Conservation (phyloP, 2,113 vertebrate genomes). For the Sinocyclocheilus anshuiensis region DNA sequence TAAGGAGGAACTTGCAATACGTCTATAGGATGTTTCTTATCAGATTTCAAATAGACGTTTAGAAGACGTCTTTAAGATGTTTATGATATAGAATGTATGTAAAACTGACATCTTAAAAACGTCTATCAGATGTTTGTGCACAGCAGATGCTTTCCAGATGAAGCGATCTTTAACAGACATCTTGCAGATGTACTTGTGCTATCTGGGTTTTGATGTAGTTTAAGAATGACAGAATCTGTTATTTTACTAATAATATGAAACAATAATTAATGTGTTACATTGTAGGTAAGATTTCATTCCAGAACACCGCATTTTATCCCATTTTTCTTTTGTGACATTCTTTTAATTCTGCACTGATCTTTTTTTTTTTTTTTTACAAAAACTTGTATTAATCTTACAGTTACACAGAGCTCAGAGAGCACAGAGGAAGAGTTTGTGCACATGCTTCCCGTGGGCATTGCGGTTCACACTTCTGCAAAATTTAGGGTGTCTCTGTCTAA, state of each 20-base stretch:
- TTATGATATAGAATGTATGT: too few relatives aligned
- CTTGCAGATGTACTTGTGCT: too few relatives aligned
- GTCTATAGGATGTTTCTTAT: too few relatives aligned
- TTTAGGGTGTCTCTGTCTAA: slow-evolving; percentile 25
- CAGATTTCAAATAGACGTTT: too few relatives aligned
- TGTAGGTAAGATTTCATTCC: slow-evolving; percentile 12
- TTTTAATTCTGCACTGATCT: background rate
- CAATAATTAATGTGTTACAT: background rate
- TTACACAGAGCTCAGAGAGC: slow-evolving; percentile 51
- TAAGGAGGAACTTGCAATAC: background rate
- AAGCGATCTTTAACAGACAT: too few relatives aligned
- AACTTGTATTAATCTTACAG: background rate
- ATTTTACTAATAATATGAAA: background rate
- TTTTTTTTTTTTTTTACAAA: too few relatives aligned
- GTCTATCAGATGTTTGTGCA: too few relatives aligned
- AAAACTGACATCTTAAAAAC: too few relatives aligned
- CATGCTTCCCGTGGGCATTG: slow-evolving; percentile 66
- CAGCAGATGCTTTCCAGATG: too few relatives aligned
- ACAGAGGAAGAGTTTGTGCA: slow-evolving; percentile 75
- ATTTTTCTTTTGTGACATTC: background rate
- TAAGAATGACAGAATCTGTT: background rate
- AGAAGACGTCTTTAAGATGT: too few relatives aligned
- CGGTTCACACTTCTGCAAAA: slow-evolving; percentile 76
- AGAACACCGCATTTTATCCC: background rate
- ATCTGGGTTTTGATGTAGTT: too few relatives aligned